Evolutionary conservation across 2,888 invertebrate genomes (phyloP).

Genomic region (Agrochola circellaris): DNA sequence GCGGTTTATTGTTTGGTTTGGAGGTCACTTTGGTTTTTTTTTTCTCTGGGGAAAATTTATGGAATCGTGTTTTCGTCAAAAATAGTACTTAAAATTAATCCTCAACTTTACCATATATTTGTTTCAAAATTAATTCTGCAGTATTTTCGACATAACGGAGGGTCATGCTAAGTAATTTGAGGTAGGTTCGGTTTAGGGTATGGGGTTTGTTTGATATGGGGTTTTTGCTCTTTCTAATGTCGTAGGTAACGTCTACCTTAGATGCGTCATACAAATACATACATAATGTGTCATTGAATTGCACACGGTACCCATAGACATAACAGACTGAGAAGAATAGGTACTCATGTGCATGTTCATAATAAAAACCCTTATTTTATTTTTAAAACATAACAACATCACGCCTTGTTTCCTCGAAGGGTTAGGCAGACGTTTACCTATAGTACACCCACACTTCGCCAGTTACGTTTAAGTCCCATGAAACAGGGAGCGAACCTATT

Average conservation of each 20-base stretch:
- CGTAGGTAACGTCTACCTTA: background rate
- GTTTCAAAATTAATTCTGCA: background rate
- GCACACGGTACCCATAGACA: background rate
- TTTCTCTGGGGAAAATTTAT: too few species aligned
- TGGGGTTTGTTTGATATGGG: too few species aligned
- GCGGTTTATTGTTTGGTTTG: too few species aligned
- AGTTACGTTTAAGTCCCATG: background rate
- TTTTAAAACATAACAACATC: background rate
- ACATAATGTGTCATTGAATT: conserved; percentile 3
- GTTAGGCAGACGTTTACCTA: background rate
- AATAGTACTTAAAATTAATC: too few species aligned
- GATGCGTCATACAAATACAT: background rate
- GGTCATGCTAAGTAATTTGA: too few species aligned
- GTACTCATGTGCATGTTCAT: background rate
- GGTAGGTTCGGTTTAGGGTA: too few species aligned
- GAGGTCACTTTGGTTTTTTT: too few species aligned
- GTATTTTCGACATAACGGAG: too few species aligned
- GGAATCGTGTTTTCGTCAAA: too few species aligned
- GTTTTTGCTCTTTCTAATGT: background rate
- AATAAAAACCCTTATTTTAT: background rate
- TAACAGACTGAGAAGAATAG: background rate
- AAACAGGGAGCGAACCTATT: background rate
- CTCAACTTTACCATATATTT: too few species aligned
- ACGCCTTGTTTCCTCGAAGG: background rate
- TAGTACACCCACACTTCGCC: background rate